phyloP scores from a whole-genome alignment of 2,797 vertebrate species.

The Dipus sagitta region DNA sequence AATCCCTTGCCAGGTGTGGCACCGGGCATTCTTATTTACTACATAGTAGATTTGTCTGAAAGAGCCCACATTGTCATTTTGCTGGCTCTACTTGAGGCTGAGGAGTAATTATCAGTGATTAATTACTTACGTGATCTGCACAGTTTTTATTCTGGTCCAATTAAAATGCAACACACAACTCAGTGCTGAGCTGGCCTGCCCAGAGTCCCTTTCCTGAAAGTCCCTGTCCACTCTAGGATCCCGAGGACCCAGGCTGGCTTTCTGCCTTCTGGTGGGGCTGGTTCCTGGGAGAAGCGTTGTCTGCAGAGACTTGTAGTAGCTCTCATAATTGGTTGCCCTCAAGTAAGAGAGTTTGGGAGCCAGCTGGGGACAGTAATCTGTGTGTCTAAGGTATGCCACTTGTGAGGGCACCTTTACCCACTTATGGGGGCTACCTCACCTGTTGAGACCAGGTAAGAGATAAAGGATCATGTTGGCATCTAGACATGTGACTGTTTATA shows the following conservation, averaged over 20 bases:
- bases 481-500: not conserved
- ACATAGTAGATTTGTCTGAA: not conserved
- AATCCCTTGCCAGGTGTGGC: not conserved
- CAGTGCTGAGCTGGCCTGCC: not conserved
- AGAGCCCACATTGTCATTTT: conserved; percentile 55
- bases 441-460: not conserved
- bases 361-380: not conserved
- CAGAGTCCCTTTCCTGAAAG: not conserved
- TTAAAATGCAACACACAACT: conserved; percentile 48
- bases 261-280: not conserved
- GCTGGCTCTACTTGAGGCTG: conserved; percentile 28
- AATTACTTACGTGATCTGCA: conserved; percentile 29
- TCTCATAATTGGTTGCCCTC: not conserved
- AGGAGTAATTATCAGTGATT: conserved; percentile 72
- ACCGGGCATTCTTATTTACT: not conserved
- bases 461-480: not conserved
- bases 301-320: not conserved
- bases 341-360: not conserved
- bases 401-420: not conserved
- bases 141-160: conserved; percentile 55
- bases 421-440: not conserved
- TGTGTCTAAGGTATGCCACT: not conserved
- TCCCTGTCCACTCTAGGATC: not conserved
- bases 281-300: not conserved
- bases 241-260: not conserved